Conservation (phyloP, 2,888 invertebrate genomes). For the Troides oblongomaculatus region DNA sequence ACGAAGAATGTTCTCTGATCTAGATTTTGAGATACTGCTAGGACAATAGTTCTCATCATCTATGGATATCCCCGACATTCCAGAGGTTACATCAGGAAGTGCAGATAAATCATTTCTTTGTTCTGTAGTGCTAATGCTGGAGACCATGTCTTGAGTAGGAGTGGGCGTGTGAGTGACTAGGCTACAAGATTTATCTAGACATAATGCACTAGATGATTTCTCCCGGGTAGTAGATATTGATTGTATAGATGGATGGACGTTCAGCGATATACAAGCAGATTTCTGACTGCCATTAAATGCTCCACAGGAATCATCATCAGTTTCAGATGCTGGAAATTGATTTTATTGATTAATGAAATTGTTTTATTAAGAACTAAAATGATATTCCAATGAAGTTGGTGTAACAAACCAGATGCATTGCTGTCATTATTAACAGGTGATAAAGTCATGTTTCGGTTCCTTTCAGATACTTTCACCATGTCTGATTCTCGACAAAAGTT, state of each 20-base stretch:
- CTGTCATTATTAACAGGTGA: slow-evolving; percentile 78
- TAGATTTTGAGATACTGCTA: slow-evolving; percentile 73
- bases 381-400: not conserved
- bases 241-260: slow-evolving; percentile 67
- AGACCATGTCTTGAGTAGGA: slow-evolving; percentile 77
- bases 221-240: slow-evolving; percentile 61
- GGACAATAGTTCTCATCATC: slow-evolving; percentile 72
- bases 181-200: slow-evolving; percentile 73
- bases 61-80: slow-evolving; percentile 75
- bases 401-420: slow-evolving; percentile 61
- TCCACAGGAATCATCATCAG: slow-evolving; percentile 74
- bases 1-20: slow-evolving; percentile 71
- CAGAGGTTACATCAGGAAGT: slow-evolving; percentile 69
- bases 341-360: not conserved
- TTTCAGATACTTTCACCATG: slow-evolving; percentile 61
- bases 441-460: slow-evolving; percentile 76
- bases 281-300: slow-evolving; percentile 75
- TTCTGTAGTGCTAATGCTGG: slow-evolving; percentile 74
- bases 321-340: slow-evolving; percentile 59
- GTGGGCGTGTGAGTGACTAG: slow-evolving; percentile 74
- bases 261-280: slow-evolving; percentile 70
- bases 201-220: slow-evolving; percentile 72
- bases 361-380: not conserved
- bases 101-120: slow-evolving; percentile 71
- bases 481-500: slow-evolving; percentile 82